A percentile compares a stretch with the other conserved stretches of the same genome.
These are phyloP conservation scores for Meandrusa payeni DNA, from an alignment of 2,888 invertebrate genomes.

Conservation along the genomic window DNA sequence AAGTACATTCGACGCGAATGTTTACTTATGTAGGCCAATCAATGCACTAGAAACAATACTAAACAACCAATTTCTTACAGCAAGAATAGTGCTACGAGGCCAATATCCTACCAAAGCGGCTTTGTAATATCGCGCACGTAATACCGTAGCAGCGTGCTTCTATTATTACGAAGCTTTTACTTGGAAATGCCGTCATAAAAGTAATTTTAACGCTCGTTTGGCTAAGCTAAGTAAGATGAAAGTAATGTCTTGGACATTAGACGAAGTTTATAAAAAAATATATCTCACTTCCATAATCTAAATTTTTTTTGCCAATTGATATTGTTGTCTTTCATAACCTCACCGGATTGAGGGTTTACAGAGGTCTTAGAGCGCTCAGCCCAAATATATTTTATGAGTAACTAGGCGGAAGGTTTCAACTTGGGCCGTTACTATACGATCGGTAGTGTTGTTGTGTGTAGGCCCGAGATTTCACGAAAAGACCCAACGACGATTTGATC, in stretches of 20 bases:
- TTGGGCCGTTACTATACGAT: no score
- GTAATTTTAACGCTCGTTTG: slow-evolving; percentile 5
- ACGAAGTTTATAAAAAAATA: no score
- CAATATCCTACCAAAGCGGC: slow-evolving; percentile 1
- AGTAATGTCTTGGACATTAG: slow-evolving; percentile 1
- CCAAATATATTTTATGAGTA: no score
- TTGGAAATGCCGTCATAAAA: slow-evolving; percentile 4
- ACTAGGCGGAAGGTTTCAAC: no score
- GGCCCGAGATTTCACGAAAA: no score
- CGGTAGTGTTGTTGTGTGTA: no score
- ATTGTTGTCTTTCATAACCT: no score
- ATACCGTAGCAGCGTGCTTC: neutral
- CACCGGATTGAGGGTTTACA: no score
- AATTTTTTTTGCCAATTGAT: no score
- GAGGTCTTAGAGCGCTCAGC: no score
- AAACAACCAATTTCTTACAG: slow-evolving; percentile 12
- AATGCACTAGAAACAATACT: slow-evolving; percentile 16
- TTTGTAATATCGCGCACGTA: slow-evolving; percentile 5
- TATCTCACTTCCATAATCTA: no score
- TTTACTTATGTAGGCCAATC: slow-evolving; percentile 17
- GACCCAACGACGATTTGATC: no score
- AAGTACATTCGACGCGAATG: slow-evolving; percentile 4
- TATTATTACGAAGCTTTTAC: slow-evolving; percentile 1
- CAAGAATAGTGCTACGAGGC: slow-evolving; percentile 6
- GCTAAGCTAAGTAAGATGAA: neutral